Conservation (phyloP, 2,113 vertebrate genomes). For the Carollia perspicillata region DNA sequence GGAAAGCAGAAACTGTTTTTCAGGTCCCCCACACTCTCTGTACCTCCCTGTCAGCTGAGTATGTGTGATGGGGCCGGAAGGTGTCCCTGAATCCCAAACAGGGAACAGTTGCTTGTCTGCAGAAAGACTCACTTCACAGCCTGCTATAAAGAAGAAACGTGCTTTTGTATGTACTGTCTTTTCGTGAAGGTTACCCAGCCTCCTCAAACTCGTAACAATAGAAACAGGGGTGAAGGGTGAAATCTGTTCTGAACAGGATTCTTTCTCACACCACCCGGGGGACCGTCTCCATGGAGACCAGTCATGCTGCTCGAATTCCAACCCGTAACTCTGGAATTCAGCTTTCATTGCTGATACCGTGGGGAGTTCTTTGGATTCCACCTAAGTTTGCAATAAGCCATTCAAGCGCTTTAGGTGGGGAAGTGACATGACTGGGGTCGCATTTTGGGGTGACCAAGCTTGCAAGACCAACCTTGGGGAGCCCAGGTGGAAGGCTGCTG, state of each 20-base stretch:
- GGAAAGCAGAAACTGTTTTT: not conserved
- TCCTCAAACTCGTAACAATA: not conserved
- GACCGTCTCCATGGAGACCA: accelerated
- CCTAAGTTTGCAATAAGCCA: not conserved
- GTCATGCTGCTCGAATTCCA: not conserved
- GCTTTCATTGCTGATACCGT: not conserved
- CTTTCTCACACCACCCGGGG: not conserved
- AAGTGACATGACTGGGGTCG: not conserved
- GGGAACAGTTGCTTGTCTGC: not conserved
- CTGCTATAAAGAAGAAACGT: not conserved
- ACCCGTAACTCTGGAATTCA: not conserved
- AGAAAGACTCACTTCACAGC: not conserved
- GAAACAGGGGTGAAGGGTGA: not conserved
- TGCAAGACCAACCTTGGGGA: not conserved
- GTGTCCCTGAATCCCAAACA: not conserved
- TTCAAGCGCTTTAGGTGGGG: not conserved
- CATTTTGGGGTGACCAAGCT: not conserved
- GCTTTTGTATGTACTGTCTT: not conserved
- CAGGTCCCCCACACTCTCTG: not conserved
- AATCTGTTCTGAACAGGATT: not conserved
- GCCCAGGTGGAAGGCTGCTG: not conserved
- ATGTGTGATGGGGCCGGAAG: not conserved
- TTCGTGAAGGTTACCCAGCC: not conserved
- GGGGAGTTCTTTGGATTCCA: not conserved
- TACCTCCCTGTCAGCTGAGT: not conserved